These are phyloP conservation scores for Chlorops oryzae DNA, from an alignment of 1,140 invertebrate species.

Conservation along the genomic window DNA sequence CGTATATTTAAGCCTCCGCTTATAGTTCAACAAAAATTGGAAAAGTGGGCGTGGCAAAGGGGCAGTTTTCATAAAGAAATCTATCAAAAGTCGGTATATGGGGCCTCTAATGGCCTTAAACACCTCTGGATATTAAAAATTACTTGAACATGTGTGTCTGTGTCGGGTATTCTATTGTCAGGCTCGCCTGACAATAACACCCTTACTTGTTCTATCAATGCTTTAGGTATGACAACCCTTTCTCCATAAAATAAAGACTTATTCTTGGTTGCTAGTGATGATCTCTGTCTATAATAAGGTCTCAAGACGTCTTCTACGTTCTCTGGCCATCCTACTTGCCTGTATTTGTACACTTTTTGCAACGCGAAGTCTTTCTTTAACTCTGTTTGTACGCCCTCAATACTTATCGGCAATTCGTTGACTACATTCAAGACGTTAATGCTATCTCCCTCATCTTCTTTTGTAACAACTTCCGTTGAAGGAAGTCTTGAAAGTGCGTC, in stretches of 20 bases:
- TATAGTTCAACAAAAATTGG: too few species aligned
- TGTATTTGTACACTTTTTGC: not conserved
- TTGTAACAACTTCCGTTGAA: not conserved
- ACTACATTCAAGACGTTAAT: conserved; percentile 6
- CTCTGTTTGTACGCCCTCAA: not conserved
- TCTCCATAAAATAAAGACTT: conserved; percentile 12
- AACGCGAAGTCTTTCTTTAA: not conserved
- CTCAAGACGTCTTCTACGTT: not conserved
- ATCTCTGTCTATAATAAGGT: not conserved
- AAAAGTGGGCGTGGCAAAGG: too few species aligned
- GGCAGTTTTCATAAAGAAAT: too few species aligned
- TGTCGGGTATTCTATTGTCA: too few species aligned
- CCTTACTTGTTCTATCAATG: too few species aligned
- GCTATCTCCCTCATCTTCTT: not conserved
- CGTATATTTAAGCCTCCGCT: too few species aligned
- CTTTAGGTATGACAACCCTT: conserved; percentile 5
- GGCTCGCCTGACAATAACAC: too few species aligned
- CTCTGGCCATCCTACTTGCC: conserved; percentile 4
- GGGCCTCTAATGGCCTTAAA: too few species aligned
- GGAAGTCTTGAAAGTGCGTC: conserved; percentile 23
- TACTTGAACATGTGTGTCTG: too few species aligned
- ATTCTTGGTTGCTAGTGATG: not conserved
- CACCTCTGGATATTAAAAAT: too few species aligned
- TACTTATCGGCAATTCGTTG: conserved; percentile 1
- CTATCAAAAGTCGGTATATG: too few species aligned